Evolutionary conservation across 1,140 invertebrate species (phyloP).

Genomic region (Bilobella aurantiaca): DNA sequence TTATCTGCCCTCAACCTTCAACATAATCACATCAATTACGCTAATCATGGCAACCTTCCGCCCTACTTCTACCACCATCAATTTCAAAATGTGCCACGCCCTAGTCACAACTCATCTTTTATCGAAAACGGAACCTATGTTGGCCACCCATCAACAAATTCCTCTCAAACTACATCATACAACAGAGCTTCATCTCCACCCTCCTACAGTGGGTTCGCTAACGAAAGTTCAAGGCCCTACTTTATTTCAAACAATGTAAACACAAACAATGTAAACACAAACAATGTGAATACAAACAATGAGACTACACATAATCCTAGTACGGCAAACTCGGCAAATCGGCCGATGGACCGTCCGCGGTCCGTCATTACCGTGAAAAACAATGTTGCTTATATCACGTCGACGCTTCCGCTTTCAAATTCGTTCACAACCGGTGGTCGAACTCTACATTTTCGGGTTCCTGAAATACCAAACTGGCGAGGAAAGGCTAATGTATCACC

Average conservation of each 20-base stretch:
- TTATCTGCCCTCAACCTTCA: not conserved
- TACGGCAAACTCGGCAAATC: too few relatives aligned
- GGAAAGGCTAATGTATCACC: too few relatives aligned
- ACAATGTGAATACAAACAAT: too few relatives aligned
- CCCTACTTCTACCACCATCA: not conserved
- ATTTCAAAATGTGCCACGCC: not conserved
- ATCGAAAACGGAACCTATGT: too few relatives aligned
- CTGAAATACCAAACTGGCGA: too few relatives aligned
- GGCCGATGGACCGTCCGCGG: not conserved
- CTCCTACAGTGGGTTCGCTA: not conserved
- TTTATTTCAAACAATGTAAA: not conserved
- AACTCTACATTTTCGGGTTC: not conserved
- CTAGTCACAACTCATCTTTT: not conserved
- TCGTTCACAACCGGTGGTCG: not conserved
- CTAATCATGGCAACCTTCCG: not conserved
- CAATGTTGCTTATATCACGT: slow-evolving; percentile 1
- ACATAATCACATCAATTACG: not conserved
- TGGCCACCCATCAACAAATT: too few relatives aligned
- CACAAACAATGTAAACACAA: not conserved
- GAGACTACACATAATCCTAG: too few relatives aligned
- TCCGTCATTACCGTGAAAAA: not conserved
- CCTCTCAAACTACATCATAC: too few relatives aligned
- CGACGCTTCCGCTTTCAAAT: not conserved
- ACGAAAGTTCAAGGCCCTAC: not conserved
- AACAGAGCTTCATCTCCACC: not conserved